Evolutionary conservation across 2,888 invertebrate genomes (phyloP).

Genomic region (Ligdia adustata): DNA sequence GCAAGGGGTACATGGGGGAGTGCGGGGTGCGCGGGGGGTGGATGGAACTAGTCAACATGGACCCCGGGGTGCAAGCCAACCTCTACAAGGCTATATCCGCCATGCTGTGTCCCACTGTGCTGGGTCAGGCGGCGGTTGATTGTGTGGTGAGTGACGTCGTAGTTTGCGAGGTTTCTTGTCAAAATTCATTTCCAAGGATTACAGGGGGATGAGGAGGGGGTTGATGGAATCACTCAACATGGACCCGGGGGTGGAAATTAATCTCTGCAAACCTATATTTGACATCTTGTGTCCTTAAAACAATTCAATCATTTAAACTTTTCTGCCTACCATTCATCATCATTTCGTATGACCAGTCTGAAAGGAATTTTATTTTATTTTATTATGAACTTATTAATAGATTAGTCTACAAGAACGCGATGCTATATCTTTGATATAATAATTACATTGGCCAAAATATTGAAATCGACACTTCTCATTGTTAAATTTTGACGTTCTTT

Average conservation of each 20-base stretch:
- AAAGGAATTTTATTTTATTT: no score
- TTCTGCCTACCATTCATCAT: no score
- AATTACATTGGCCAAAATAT: no score
- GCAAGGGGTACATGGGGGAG: slow-evolving; percentile 98
- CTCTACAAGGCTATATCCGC: slow-evolving; percentile 94
- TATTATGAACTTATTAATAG: no score
- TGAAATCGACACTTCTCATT: no score
- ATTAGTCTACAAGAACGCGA: no score
- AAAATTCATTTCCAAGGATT: slow-evolving; percentile 98
- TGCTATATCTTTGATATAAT: no score
- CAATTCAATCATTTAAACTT: no score
- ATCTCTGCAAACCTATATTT: slow-evolving; percentile 94
- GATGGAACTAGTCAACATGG: slow-evolving; percentile 95
- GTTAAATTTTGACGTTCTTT: no score
- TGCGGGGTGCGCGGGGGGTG: slow-evolving; percentile 99
- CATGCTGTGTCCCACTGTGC: slow-evolving; percentile 96
- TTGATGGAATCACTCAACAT: slow-evolving; percentile 96
- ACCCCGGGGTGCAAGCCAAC: slow-evolving; percentile 88
- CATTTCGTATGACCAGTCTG: slow-evolving; percentile 96
- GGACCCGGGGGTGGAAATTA: slow-evolving; percentile 88
- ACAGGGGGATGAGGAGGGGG: slow-evolving; percentile 96
- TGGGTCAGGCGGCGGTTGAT: slow-evolving; percentile 96
- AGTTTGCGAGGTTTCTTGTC: no score
- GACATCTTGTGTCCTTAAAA: slow-evolving; percentile 95
- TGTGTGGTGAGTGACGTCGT: slow-evolving; percentile 93